Base-by-base conservation (phyloP, 2,113 vertebrate species). In the Psittacus erithacus region DNA sequence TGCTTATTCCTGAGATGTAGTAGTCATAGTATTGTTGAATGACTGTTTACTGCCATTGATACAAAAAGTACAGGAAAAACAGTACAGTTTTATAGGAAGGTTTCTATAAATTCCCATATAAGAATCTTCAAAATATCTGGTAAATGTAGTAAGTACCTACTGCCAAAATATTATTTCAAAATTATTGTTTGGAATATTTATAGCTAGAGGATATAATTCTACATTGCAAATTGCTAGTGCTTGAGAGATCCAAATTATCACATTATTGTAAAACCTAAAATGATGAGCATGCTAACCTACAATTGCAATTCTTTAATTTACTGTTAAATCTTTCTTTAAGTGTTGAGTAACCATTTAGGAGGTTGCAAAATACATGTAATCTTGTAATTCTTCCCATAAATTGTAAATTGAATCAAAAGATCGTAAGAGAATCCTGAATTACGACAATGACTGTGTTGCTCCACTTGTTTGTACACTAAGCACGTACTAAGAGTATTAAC, bases 181-280 rank as follows among this genome's bases (percentile, higher is more conserved):
- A 86, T 33, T 93, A 62, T 64, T 82, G 44, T 91, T 86, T 93
- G 88, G 82, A 94, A 28, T 77, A 52, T 80, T 44, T 94, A 46
- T 80, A 87, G 43, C 82, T 87, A 77, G 14, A 82, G 44, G 31
- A 81, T 86, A 31, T 89, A 89, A 85, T 78, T 93, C 63, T 78
- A 57, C 19, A 12, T 57, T 57, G 64, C 17, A 23, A 33, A 59
- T 59, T 86, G 53, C 25, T 92, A 74, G 82, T 91, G 63, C 63
- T 85, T 75, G 59, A 91, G 75, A 69, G 94, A 63, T 5, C 59
- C 67, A 90, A 85, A 94, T 76, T 76, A 28, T 96, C 77, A 41
- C 27, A 43, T 95, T 97, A 69, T 67, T 97, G 44, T 97, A 97
- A 97, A 97, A 96, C 93, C 88, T 97, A 28, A 92, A 97, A 73